Evolutionary conservation across 2,888 invertebrate genomes (phyloP), one percentile per base, ranked within the genome.

Genomic region (Therioaphis trifolii): DNA sequence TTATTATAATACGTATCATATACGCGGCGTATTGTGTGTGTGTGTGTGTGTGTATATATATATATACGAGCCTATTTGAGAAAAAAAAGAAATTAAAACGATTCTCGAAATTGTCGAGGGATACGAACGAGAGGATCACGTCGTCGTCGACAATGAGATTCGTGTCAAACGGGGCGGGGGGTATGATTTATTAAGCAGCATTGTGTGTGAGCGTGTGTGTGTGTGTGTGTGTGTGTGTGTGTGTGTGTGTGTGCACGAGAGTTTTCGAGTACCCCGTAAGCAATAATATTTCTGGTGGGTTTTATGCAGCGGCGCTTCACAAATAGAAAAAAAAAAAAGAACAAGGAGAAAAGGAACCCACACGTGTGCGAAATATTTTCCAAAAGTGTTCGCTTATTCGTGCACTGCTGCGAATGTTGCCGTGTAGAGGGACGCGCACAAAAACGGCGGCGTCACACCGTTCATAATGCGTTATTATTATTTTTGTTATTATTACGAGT

Each of bases 121-220:
- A 75, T 43, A 58, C 40, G 18, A 27, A 24, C 40, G 58, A 4
- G 27, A 49, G 46, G 46, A 69, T 24, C n/a, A n/a, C n/a, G n/a
- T n/a, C n/a, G n/a, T 9, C 74, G 75, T 61, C 75, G 61, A 75
- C 61, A 75, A 75, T 58, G 58, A 75, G 75, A 75, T 75, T 76
- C 75, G 61, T 76, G 75, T 61, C 61, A n/a, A 61, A 61, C 75
- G 43, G 58, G 58, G 27, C 75, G 61, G 75, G 61, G 75, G 75
- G 58, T 61, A 75, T 43, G 61, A 76, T 76, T 75, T 75, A 75
- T 75, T 61, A 27, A 58, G 40, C 9, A 2, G 18, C 55, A 55
- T 55, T 55, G 55, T 55, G 55, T 11, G 55, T 11, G 15, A 14
- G 15, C 4, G 24, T 12, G 14, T 12, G 14, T 27, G 12, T 14